These are phyloP conservation scores for Cricetomys ansorgei DNA, from an alignment of 2,113 vertebrate species.

Conservation along the genomic window DNA sequence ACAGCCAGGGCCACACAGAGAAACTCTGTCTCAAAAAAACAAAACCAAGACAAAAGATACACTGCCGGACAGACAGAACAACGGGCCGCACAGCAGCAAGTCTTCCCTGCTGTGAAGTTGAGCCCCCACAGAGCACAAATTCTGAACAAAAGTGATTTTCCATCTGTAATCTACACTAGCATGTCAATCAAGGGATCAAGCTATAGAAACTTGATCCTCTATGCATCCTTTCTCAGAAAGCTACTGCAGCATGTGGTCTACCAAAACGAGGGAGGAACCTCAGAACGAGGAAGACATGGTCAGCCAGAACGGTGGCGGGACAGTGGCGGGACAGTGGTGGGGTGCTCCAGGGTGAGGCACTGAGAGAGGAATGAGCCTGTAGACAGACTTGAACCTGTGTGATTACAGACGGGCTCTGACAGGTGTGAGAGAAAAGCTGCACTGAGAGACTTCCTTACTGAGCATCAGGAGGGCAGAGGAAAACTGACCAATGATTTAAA, in stretches of 20 bases:
- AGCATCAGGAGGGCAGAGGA: not conserved
- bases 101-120: not conserved
- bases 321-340: rapidly evolving
- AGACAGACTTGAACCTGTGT: not conserved
- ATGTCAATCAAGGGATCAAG: not conserved
- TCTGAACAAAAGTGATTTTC: not conserved
- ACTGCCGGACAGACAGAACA: not conserved
- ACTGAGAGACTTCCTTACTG: not conserved
- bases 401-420: not conserved
- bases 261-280: not conserved
- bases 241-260: not conserved
- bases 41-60: not conserved
- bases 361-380: rapidly evolving
- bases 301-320: not conserved
- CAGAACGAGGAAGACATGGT: not conserved
- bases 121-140: not conserved
- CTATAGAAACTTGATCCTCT: not conserved
- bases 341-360: not conserved
- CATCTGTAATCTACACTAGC: not conserved
- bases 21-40: not conserved
- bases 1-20: not conserved
- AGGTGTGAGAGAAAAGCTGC: not conserved
- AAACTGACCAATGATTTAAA: not conserved
- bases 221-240: not conserved
- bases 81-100: not conserved